Conservation (phyloP, 2,113 vertebrate species). For the Himantopus leucocephalus region DNA sequence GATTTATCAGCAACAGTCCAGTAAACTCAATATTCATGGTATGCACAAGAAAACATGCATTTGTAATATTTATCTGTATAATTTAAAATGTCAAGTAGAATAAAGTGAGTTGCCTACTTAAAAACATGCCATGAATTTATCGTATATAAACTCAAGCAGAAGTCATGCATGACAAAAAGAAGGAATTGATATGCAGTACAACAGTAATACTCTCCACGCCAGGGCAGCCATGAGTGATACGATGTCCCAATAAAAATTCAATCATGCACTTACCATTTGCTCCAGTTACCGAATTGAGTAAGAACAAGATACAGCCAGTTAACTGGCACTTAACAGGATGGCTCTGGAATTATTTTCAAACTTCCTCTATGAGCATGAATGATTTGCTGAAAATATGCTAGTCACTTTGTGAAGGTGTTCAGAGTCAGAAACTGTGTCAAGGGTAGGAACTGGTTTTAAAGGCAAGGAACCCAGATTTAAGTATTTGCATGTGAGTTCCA, state of each 20-base stretch:
- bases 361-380: background rate
- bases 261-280: background rate
- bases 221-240: background rate
- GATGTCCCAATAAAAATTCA: background rate
- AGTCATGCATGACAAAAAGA: background rate
- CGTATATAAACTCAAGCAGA: background rate
- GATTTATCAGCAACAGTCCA: background rate
- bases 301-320: background rate
- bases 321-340: background rate
- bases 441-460: background rate
- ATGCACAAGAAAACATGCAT: background rate
- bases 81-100: background rate
- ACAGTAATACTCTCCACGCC: background rate
- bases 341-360: background rate
- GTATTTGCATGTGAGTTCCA: background rate
- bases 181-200: background rate
- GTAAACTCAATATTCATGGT: background rate
- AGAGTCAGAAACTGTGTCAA: background rate
- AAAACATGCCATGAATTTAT: background rate
- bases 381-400: background rate
- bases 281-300: background rate
- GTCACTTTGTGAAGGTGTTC: background rate
- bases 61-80: background rate
- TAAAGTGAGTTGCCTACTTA: background rate
- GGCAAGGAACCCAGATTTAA: background rate